A percentile compares a stretch with the other conserved stretches of the same genome.
Evolutionary conservation across 1,140 invertebrate genomes (phyloP).

Genomic region (Zaprionus camerounensis): DNA sequence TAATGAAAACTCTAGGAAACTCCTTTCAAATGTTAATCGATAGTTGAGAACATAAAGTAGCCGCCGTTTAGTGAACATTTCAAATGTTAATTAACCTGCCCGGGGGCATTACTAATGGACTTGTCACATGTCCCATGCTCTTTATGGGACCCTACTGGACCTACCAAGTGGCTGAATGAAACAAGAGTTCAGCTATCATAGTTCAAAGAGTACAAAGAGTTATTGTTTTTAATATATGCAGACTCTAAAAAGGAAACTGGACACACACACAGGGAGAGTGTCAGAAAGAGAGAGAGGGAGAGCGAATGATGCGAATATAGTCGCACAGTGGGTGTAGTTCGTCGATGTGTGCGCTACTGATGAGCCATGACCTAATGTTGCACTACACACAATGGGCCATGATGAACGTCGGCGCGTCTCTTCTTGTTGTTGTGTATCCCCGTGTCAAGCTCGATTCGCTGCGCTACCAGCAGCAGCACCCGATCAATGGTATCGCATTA

Average conservation of each 20-base stretch:
- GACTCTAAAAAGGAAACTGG: background rate
- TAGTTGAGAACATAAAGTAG: constrained; percentile 27
- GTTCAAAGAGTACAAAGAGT: constrained; percentile 59
- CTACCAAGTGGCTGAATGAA: constrained; percentile 67
- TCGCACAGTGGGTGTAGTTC: constrained; percentile 7
- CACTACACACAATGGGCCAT: constrained; percentile 77
- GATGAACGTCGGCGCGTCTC: constrained; percentile 43
- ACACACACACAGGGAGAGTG: constrained; percentile 23
- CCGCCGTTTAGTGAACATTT: constrained; percentile 17
- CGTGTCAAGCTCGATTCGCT: constrained; percentile 70
- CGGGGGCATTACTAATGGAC: constrained; percentile 40
- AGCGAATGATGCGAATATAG: background rate
- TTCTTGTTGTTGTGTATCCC: constrained; percentile 43
- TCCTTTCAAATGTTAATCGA: constrained; percentile 28
- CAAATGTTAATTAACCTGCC: constrained; percentile 47
- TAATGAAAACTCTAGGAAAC: background rate
- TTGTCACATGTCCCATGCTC: constrained; percentile 25
- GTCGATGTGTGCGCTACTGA: constrained; percentile 47
- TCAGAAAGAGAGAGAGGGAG: constrained; percentile 3
- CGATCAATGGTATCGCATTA: constrained; percentile 3
- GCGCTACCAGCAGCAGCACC: constrained; percentile 65
- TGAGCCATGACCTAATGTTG: constrained; percentile 78
- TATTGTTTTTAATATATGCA: constrained; percentile 78
- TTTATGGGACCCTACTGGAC: constrained; percentile 42
- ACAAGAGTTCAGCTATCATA: constrained; percentile 4